phyloP scores from a whole-genome alignment of 2,113 vertebrate species.

The Chinchilla lanigera region DNA sequence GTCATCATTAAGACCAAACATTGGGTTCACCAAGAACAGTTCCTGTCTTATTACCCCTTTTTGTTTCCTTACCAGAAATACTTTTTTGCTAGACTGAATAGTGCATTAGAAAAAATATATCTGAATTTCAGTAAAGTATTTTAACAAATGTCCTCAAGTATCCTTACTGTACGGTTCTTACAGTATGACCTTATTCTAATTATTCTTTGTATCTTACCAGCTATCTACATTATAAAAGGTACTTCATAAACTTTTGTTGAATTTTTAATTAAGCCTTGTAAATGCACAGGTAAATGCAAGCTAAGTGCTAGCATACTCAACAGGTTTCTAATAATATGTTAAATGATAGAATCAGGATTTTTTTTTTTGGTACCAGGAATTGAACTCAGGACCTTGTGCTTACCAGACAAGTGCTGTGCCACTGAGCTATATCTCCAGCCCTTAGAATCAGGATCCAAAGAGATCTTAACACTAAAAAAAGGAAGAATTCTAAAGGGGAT shows the following conservation, averaged over 20 bases:
- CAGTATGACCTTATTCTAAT: background rate
- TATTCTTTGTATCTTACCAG: background rate
- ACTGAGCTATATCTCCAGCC: no score
- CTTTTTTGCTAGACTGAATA: background rate
- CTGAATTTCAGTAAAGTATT: constrained; percentile 17
- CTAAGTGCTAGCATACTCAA: background rate
- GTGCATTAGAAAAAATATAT: background rate
- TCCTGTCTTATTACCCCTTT: background rate
- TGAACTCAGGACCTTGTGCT: no score
- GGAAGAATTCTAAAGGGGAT: background rate
- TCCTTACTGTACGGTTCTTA: background rate
- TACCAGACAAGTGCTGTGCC: no score
- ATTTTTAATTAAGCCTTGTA: constrained; percentile 24
- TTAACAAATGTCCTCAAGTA: constrained; percentile 51
- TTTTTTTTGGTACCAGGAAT: no score
- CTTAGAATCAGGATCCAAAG: background rate
- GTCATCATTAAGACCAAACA: constrained; percentile 36
- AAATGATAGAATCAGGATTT: background rate
- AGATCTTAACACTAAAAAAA: background rate
- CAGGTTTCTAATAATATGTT: constrained; percentile 51
- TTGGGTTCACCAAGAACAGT: background rate
- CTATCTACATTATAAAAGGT: background rate
- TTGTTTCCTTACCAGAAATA: constrained; percentile 24
- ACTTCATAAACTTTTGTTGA: constrained; percentile 31
- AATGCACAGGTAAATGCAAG: background rate